These are phyloP conservation scores for Adineta ricciae DNA, from an alignment of 2,888 invertebrate species.

Conservation along the genomic window DNA sequence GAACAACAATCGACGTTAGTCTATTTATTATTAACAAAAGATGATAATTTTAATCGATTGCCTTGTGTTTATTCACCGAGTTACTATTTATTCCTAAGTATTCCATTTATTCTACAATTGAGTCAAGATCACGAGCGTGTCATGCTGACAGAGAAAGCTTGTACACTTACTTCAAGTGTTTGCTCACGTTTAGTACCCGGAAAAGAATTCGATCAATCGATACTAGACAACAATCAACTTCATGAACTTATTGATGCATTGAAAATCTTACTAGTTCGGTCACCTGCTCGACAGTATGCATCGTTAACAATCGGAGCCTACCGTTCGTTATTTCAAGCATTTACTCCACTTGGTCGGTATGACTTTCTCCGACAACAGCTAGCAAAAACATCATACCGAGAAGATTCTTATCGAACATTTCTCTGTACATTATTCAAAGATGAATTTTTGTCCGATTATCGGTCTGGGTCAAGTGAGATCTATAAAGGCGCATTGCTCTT, in stretches of 20 bases:
- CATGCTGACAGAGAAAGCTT: not conserved
- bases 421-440: not conserved
- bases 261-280: not conserved
- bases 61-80: not conserved
- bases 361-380: not conserved
- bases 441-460: not conserved
- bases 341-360: not conserved
- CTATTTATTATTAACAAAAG: not conserved
- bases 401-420: conserved; percentile 1
- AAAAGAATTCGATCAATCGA: not conserved
- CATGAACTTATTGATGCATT: not conserved
- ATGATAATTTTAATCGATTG: not conserved
- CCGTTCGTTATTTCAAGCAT: not conserved
- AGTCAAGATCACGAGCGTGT: not conserved
- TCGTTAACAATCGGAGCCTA: not conserved
- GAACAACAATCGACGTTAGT: not conserved
- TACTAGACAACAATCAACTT: not conserved
- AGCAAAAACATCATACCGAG: not conserved
- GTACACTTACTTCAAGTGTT: not conserved
- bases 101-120: not conserved
- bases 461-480: not conserved
- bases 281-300: not conserved
- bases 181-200: not conserved
- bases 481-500: not conserved
- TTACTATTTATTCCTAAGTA: not conserved